These are phyloP conservation scores for Atopsyche davidsoni DNA, from an alignment of 1,140 invertebrate genomes.

Conservation along the genomic window DNA sequence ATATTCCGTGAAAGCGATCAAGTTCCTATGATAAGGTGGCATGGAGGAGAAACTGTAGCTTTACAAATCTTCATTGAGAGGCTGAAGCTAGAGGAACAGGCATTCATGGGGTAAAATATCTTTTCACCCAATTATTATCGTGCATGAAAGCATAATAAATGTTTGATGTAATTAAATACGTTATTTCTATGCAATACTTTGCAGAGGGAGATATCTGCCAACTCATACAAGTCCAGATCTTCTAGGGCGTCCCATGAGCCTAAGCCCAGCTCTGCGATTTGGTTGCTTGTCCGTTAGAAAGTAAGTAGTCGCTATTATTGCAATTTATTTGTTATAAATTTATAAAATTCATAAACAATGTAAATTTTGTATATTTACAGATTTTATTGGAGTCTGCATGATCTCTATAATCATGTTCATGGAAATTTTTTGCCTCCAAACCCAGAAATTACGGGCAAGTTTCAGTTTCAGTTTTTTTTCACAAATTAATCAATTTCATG, in stretches of 20 bases:
- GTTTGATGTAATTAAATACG: neutral
- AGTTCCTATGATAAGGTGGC: constrained; percentile 47
- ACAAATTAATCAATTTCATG: too few species aligned
- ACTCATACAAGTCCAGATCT: constrained; percentile 65
- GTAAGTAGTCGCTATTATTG: constrained; percentile 33
- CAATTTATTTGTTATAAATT: neutral
- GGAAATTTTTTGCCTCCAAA: constrained; percentile 38
- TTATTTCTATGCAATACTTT: constrained; percentile 9
- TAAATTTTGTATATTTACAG: constrained; percentile 33
- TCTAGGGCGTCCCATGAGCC: constrained; percentile 57
- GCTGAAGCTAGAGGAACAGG: constrained; percentile 52
- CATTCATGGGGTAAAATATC: constrained; percentile 46
- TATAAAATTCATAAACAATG: neutral
- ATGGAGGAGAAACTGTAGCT: constrained; percentile 64
- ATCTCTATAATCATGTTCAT: constrained; percentile 53
- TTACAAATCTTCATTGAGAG: constrained; percentile 50
- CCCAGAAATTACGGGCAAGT: constrained; percentile 42
- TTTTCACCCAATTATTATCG: too few species aligned
- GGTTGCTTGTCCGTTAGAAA: constrained; percentile 57
- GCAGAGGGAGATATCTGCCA: constrained; percentile 54
- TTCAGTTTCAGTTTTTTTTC: too few species aligned
- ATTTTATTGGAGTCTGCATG: constrained; percentile 60
- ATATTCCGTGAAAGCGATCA: constrained; percentile 43
- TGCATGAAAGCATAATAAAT: neutral
- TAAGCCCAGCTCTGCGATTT: constrained; percentile 63